phyloP scores from a whole-genome alignment of 2,888 invertebrate genomes.

The Lingula anatina region DNA sequence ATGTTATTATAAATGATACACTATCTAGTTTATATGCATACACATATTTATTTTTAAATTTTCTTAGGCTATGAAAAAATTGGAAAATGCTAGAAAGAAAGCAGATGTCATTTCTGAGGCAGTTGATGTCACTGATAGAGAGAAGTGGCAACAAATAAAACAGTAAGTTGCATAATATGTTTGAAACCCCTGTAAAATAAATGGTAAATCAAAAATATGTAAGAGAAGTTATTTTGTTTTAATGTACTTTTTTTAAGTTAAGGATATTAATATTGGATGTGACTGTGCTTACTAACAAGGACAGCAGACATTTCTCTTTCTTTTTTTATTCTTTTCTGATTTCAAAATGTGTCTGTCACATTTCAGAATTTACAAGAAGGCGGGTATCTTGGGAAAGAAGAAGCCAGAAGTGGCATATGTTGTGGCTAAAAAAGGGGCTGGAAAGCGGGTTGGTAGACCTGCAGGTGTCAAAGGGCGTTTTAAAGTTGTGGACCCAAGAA shows the following conservation, averaged over 20 bases:
- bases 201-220: too few species aligned
- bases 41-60: constrained; percentile 2
- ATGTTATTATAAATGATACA: too few species aligned
- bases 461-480: constrained; percentile 85
- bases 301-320: too few species aligned
- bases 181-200: too few species aligned
- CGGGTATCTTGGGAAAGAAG: constrained; percentile 62
- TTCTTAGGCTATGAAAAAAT: constrained; percentile 60
- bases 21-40: too few species aligned
- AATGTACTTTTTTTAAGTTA: too few species aligned
- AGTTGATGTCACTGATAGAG: constrained; percentile 81
- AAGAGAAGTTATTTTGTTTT: too few species aligned
- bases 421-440: constrained; percentile 75
- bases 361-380: constrained; percentile 82
- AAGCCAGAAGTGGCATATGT: constrained; percentile 90
- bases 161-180: constrained; percentile 64
- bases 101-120: constrained; percentile 90
- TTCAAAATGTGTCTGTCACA: too few species aligned
- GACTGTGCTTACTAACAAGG: too few species aligned
- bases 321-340: too few species aligned
- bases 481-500: constrained; percentile 90
- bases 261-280: too few species aligned
- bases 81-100: constrained; percentile 93
- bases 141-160: constrained; percentile 88
- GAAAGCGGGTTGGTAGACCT: constrained; percentile 73